phyloP scores from a whole-genome alignment of 2,113 vertebrate genomes.

The Mirza zaza region DNA sequence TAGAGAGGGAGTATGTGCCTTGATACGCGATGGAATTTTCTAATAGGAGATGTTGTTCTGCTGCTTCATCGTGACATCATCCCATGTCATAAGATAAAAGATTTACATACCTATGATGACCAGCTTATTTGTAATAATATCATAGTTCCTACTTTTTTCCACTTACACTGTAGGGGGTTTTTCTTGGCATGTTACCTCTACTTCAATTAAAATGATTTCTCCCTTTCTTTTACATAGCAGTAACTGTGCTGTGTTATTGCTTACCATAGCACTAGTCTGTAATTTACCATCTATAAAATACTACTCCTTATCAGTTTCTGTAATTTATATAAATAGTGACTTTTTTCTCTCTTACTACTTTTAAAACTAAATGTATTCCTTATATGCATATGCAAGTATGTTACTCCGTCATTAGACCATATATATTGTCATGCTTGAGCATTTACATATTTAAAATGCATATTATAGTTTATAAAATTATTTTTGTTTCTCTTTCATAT shows the following conservation, averaged over 20 bases:
- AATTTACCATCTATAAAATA: background rate
- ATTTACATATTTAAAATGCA: background rate
- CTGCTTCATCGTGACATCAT: background rate
- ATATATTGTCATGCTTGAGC: background rate
- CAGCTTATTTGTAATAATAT: background rate
- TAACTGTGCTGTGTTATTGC: background rate
- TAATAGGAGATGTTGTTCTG: background rate
- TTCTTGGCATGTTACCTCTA: background rate
- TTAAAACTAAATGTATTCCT: background rate
- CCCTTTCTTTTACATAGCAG: background rate
- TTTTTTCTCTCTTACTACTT: background rate
- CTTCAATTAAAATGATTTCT: background rate
- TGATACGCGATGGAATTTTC: background rate
- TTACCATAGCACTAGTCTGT: background rate
- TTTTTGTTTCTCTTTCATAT: background rate
- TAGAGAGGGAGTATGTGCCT: background rate
- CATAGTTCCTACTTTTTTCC: background rate
- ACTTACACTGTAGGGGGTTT: background rate
- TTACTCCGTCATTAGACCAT: background rate
- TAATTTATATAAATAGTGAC: background rate
- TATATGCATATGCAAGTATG: background rate
- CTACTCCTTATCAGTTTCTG: background rate
- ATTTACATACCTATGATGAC: too few species aligned
- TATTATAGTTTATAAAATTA: conserved; percentile 9
- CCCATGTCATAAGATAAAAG: background rate